A percentile compares a stretch with the other conserved stretches of the same genome.
These are phyloP conservation scores for Pteronotus mesoamericanus DNA, from an alignment of 2,797 vertebrate genomes.

Conservation along the genomic window DNA sequence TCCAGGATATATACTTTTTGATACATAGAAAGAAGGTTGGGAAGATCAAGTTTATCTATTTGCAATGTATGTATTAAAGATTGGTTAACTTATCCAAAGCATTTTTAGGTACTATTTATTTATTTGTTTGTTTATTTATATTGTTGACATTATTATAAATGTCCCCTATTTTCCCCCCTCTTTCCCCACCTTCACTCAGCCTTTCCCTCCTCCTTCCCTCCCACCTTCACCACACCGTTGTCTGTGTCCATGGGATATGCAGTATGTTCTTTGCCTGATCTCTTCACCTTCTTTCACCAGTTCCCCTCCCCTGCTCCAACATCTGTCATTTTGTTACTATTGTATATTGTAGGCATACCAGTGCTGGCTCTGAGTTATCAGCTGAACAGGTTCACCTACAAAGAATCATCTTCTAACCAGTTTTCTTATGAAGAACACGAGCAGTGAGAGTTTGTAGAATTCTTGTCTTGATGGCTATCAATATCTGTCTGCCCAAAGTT, in stretches of 20 bases:
- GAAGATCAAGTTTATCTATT: neutral
- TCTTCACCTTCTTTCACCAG: neutral
- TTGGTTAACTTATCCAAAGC: neutral
- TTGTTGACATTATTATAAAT: neutral
- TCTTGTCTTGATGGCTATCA: neutral
- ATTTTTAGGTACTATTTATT: neutral
- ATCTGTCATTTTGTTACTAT: neutral
- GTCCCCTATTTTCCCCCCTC: neutral
- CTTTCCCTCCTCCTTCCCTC: too few species aligned
- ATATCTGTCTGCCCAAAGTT: neutral
- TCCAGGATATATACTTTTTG: neutral
- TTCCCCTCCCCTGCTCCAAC: neutral
- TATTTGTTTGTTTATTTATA: neutral
- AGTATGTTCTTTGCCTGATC: neutral
- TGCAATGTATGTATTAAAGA: neutral
- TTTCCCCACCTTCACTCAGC: too few species aligned
- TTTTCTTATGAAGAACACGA: neutral
- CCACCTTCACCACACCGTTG: neutral
- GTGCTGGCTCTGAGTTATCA: neutral
- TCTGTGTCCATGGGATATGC: neutral
- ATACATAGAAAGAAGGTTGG: constrained; percentile 13
- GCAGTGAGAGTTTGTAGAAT: neutral
- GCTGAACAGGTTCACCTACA: neutral
- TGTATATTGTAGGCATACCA: neutral
- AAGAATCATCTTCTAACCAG: neutral